These are phyloP conservation scores for Zosterops pallidus DNA, from an alignment of 2,113 vertebrate genomes.

Conservation along the genomic window DNA sequence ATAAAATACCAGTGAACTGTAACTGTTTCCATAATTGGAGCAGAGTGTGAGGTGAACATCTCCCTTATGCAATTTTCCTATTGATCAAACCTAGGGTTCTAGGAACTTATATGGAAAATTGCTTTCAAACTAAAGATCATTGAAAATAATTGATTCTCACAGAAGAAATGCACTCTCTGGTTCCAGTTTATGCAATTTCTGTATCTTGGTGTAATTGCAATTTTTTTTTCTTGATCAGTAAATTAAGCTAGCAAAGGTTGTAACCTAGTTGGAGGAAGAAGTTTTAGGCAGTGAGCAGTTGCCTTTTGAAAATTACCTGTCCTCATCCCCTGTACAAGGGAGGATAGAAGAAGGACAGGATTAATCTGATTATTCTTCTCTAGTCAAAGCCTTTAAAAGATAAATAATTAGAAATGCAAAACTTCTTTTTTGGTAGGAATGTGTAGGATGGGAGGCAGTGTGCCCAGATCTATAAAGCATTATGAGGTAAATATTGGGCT, in stretches of 20 bases:
- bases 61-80: not conserved
- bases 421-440: not conserved
- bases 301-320: not conserved
- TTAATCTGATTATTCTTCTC: not conserved
- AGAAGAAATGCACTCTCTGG: not conserved
- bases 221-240: not conserved
- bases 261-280: not conserved
- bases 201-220: not conserved
- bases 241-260: not conserved
- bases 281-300: not conserved
- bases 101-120: not conserved
- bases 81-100: not conserved
- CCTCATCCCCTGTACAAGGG: fast-evolving
- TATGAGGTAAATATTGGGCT: not conserved
- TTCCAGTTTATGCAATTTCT: not conserved
- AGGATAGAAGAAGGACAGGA: not conserved
- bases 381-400: not conserved
- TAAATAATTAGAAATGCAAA: not conserved
- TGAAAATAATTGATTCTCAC: not conserved
- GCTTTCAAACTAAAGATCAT: not conserved
- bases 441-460: not conserved
- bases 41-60: not conserved
- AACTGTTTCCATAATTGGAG: not conserved
- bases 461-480: not conserved
- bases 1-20: not conserved